These are phyloP conservation scores for Drosophila ohnishii DNA, from an alignment of 1,140 invertebrate species.

Conservation along the genomic window DNA sequence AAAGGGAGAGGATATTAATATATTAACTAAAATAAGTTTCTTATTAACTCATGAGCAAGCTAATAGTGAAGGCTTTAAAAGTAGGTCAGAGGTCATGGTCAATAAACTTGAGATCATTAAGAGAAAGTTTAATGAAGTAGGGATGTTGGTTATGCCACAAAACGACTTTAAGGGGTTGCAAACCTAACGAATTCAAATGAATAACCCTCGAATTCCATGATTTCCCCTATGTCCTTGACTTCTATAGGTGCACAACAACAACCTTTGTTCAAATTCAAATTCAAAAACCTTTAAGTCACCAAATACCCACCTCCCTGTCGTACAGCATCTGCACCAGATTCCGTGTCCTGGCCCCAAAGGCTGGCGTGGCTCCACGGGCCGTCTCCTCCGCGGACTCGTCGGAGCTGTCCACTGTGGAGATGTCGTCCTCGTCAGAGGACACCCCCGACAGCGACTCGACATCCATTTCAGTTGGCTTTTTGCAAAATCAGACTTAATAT, in stretches of 20 bases:
- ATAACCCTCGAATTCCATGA: neutral
- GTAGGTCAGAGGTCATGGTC: neutral
- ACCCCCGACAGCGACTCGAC: constrained; percentile 73
- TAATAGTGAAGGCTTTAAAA: too few species aligned
- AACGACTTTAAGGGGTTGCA: neutral
- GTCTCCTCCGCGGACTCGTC: constrained; percentile 66
- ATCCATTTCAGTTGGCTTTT: constrained; percentile 55
- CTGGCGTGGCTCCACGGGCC: constrained; percentile 23
- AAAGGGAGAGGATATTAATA: neutral
- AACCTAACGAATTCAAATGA: neutral
- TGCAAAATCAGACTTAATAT: constrained; percentile 66
- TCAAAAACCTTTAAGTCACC: neutral
- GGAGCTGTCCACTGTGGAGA: constrained; percentile 71
- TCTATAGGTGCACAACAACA: neutral
- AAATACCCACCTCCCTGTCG: constrained; percentile 68
- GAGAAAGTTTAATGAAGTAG: neutral
- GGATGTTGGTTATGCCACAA: neutral
- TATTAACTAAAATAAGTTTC: neutral
- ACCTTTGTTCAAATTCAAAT: neutral
- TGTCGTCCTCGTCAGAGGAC: constrained; percentile 75
- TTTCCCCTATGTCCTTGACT: neutral
- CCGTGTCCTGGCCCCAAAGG: constrained; percentile 42
- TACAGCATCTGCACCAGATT: constrained; percentile 70
- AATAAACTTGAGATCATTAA: neutral
- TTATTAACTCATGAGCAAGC: neutral